Evolutionary conservation across 2,113 vertebrate genomes (phyloP), one percentile per base, ranked within the genome.

Genomic region (Istiophorus platypterus): DNA sequence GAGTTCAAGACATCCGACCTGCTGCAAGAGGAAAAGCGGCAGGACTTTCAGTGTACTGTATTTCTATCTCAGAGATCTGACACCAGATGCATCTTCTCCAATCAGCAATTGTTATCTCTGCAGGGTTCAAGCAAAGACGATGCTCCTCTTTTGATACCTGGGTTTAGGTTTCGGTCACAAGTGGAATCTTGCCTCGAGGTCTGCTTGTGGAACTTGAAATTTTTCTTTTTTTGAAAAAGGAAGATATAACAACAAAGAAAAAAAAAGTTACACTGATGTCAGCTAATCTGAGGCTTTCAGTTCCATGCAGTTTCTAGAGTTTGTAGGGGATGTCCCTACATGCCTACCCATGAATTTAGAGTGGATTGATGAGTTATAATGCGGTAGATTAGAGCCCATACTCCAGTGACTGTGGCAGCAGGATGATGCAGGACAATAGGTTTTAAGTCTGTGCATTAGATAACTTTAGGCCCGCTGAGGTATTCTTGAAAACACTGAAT

Each of bases 181-280:
- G 70, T 34, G 37, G 22, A 66, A 64, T 72, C 26, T 82, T 31
- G 39, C 34, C 39, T 68, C 7, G 0, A 86, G 45, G 82, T 85
- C 80, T 49, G 29, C 66, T 65, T 61, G 74, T 59, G 57, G 45
- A 51, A 82, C 56, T 64, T 81, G 52, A 80, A 76, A 57, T 75
- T 81, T 14, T 86, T 81, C 18, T 86, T 78, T 84, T 61, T 24
- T 18, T 20, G 54, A 62, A 74, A 79, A 79, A 54, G 12, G 42
- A 67, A 34, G 15, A 11, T 0, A 39, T 29, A 6, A 13, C 1
- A 4, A 49, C 64, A 54, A 81, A 81, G 72, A 72, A 73, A 37
- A 7, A 66, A 70, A 63, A 68, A 41, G 68, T 81, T 80, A 88
- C 72, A 85, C 74, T 89, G 89, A 93, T 92, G 92, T 94, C 90